Evolutionary conservation across 2,113 vertebrate species (phyloP), one percentile per base, ranked within the genome.

Genomic region (Microtus oregoni): DNA sequence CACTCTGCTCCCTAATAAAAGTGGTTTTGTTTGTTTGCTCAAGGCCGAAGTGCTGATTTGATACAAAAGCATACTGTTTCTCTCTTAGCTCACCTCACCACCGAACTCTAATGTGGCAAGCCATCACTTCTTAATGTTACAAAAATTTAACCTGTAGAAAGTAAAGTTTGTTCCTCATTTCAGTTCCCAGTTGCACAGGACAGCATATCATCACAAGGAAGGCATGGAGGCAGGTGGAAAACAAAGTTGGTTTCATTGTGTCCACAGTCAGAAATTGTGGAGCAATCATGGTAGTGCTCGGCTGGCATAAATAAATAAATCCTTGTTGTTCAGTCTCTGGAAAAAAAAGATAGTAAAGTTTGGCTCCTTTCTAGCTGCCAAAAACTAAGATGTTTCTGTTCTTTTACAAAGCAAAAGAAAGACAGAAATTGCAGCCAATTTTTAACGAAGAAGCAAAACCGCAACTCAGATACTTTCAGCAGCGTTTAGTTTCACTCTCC

Each of bases 351-450:
- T 92, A 50, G 12, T 47, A 77, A 87, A 38, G 50, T 55, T 73
- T 76, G 85, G 15, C 41, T 28, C 76, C 61, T 92, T 77, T 92
- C 47, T 52, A 4, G 65, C 32, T 83, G 32, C 30, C 67, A 47
- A 94, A 92, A 81, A 26, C 24, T 24, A 44, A 91, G 8, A 13
- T 6, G 61, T n/a, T 12, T 95, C 13, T 87, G 89, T 58, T 78
- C 15, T 78, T 58, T 96, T 85, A 28, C 77, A 90, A 82, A 93
- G 8, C 63, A 90, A 17, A 2, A 88, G 10, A 13, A 94, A 11
- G 75, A 6, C 58, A 76, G 41, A 97, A 89, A 95, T n/a, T 58
- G 41, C 41, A 86, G 68, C 82, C 65, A 81, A 32, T 87, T 95
- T 58, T 38, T 92, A 50, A 67, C 58, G 41, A 91, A 58, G 52